Evolutionary conservation across 2,797 vertebrate genomes (phyloP).

Genomic region (Sebastes dallii): DNA sequence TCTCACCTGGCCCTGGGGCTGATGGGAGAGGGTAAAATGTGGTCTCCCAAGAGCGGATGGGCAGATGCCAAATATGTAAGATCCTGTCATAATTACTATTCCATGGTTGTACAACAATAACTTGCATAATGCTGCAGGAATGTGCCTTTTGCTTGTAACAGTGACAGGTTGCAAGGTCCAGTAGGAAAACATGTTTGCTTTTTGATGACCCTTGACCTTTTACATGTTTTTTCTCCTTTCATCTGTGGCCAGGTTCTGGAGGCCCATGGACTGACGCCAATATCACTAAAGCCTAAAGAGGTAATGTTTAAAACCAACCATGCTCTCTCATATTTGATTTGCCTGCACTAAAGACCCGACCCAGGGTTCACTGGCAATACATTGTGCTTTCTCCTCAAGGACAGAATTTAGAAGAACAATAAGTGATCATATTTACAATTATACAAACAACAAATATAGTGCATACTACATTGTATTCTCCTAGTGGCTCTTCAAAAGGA

Average conservation of each 20-base stretch:
- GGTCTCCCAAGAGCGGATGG: conserved; percentile 99
- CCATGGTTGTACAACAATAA: conserved; percentile 12
- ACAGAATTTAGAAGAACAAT: not conserved
- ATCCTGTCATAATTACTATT: not conserved
- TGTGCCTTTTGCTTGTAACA: conserved; percentile 27
- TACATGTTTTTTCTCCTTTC: conserved; percentile 57
- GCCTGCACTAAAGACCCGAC: not conserved
- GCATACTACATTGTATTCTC: not conserved
- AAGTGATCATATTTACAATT: not conserved
- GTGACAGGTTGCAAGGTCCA: conserved; percentile 45
- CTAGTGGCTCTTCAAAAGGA: not conserved
- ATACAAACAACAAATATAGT: not conserved
- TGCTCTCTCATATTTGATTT: conserved; percentile 23
- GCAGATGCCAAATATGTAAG: conserved; percentile 99
- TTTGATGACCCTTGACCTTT: conserved; percentile 63
- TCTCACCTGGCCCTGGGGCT: conserved; percentile 96
- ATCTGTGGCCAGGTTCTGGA: conserved; percentile 88
- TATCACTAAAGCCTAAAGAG: conserved; percentile 96
- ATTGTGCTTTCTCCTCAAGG: not conserved
- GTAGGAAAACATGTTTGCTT: conserved; percentile 70
- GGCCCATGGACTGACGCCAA: conserved; percentile 93
- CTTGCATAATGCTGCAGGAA: conserved; percentile 8
- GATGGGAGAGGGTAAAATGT: conserved; percentile 99
- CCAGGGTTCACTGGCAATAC: not conserved
- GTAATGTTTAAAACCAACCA: conserved; percentile 78